Conservation (phyloP, 1,140 invertebrate genomes). For the Cepaea nemoralis region DNA sequence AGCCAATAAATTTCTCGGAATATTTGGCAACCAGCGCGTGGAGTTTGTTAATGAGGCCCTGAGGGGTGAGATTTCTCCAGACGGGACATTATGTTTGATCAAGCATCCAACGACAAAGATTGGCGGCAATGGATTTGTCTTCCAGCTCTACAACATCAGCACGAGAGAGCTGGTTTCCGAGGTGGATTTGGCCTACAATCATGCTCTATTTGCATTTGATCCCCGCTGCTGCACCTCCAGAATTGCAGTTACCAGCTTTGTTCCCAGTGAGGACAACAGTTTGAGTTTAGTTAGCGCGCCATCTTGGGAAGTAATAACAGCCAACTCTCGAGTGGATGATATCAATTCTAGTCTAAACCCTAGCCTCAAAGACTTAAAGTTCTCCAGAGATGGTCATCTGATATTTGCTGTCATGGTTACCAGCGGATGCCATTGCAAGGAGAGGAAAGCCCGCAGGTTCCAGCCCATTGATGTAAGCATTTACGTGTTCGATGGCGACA, state of each 20-base stretch:
- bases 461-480: slow-evolving; percentile 66
- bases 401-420: slow-evolving; percentile 68
- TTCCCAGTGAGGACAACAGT: slow-evolving; percentile 63
- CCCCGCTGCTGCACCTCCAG: slow-evolving; percentile 65
- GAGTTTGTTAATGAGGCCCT: slow-evolving; percentile 69
- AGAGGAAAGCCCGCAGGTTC: slow-evolving; percentile 62
- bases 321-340: slow-evolving; percentile 65
- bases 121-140: slow-evolving; percentile 56
- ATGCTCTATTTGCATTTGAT: slow-evolving; percentile 69
- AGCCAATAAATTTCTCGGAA: slow-evolving; percentile 69
- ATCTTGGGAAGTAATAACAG: slow-evolving; percentile 62
- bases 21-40: slow-evolving; percentile 69
- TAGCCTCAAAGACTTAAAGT: slow-evolving; percentile 66
- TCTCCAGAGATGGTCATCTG: slow-evolving; percentile 67
- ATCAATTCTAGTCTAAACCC: slow-evolving; percentile 60
- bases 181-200: slow-evolving; percentile 58
- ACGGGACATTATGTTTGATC: slow-evolving; percentile 66
- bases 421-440: slow-evolving; percentile 65
- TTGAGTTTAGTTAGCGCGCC: slow-evolving; percentile 63
- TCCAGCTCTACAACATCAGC: slow-evolving; percentile 66
- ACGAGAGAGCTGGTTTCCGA: slow-evolving; percentile 61
- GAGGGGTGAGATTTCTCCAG: slow-evolving; percentile 69
- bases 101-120: slow-evolving; percentile 59
- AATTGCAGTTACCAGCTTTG: slow-evolving; percentile 69
- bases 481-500: slow-evolving; percentile 69